phyloP scores from a whole-genome alignment of 1,140 invertebrate species.

The Drosophila murphyi region DNA sequence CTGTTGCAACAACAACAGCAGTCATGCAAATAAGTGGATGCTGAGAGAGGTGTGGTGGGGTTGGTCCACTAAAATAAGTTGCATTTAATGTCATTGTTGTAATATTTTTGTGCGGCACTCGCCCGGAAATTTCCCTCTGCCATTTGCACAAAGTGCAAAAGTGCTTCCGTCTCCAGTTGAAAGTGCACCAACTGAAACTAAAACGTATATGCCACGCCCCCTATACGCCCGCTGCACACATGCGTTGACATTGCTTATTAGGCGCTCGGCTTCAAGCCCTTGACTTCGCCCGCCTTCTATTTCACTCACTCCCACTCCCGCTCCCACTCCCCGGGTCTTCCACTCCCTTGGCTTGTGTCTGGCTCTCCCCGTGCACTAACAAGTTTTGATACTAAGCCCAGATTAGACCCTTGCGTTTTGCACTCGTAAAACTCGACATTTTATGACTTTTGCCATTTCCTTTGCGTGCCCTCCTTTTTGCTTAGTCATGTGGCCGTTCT shows the following conservation, averaged over 20 bases:
- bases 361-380: slow-evolving; percentile 49
- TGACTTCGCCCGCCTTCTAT: slow-evolving; percentile 12
- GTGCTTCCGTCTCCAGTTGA: slow-evolving; percentile 72
- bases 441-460: slow-evolving; percentile 82
- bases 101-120: slow-evolving; percentile 62
- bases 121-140: slow-evolving; percentile 57
- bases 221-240: slow-evolving; percentile 38
- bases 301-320: neutral
- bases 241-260: slow-evolving; percentile 82
- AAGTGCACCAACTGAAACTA: slow-evolving; percentile 46
- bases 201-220: slow-evolving; percentile 26
- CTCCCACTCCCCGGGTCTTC: neutral
- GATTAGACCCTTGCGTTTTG: slow-evolving; percentile 82
- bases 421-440: slow-evolving; percentile 82
- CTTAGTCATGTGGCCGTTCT: neutral
- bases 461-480: slow-evolving; percentile 36
- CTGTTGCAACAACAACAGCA: slow-evolving; percentile 38
- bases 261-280: slow-evolving; percentile 35
- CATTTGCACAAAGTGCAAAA: slow-evolving; percentile 81
- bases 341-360: neutral
- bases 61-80: slow-evolving; percentile 66
- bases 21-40: slow-evolving; percentile 64
- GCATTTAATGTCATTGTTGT: slow-evolving; percentile 82
- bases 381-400: slow-evolving; percentile 81
- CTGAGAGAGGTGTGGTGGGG: neutral